Evolutionary conservation across 2,113 vertebrate genomes (phyloP).

Genomic region (Anhinga rufa): DNA sequence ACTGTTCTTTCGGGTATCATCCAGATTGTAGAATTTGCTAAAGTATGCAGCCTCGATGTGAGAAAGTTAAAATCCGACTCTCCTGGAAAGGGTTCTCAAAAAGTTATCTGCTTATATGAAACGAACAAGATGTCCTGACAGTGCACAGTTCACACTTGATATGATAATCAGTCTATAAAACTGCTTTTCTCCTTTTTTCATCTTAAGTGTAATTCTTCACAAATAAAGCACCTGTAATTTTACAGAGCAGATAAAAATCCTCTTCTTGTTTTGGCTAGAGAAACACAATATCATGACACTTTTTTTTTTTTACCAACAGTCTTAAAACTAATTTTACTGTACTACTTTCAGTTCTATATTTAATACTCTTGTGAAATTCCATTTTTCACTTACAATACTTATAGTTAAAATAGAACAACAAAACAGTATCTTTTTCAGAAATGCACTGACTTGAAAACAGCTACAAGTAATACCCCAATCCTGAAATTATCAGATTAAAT

Average conservation of each 20-base stretch:
- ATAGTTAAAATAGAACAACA: background rate
- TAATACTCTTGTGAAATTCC: background rate
- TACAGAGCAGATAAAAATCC: background rate
- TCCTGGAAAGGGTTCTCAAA: background rate
- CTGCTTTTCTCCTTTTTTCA: background rate
- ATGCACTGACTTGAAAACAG: background rate
- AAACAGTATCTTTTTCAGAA: background rate
- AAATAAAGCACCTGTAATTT: background rate
- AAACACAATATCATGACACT: background rate
- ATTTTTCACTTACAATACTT: background rate
- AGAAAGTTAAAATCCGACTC: background rate
- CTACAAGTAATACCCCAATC: background rate
- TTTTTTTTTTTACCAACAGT: background rate
- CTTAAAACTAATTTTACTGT: background rate
- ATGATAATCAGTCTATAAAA: background rate
- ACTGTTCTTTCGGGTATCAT: background rate
- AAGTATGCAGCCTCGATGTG: background rate
- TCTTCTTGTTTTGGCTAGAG: background rate
- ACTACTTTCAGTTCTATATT: background rate
- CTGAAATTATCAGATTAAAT: background rate
- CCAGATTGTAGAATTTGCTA: background rate
- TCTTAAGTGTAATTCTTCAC: background rate
- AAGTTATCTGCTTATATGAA: background rate
- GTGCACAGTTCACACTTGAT: background rate
- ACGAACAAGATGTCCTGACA: background rate